phyloP scores from a whole-genome alignment of 2,113 vertebrate species.

The Trogon melanurus region DNA sequence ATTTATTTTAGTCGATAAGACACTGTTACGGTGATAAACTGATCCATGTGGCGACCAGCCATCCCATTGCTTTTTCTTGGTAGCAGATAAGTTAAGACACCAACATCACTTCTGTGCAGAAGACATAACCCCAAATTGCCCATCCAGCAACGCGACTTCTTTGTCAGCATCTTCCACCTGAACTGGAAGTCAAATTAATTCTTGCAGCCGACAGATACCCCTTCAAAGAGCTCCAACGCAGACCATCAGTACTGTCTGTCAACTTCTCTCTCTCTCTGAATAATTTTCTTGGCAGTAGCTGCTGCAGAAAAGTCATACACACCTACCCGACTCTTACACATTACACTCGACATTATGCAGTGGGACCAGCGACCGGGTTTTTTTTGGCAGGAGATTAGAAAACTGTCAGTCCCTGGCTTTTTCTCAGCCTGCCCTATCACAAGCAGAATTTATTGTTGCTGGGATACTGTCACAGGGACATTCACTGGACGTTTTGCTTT shows the following conservation, averaged over 20 bases:
- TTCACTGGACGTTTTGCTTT: background rate
- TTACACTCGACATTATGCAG: background rate
- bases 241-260: background rate
- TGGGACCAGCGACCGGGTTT: background rate
- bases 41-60: background rate
- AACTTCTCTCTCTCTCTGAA: background rate
- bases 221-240: background rate
- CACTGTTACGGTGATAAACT: background rate
- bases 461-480: constrained; percentile 28
- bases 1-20: background rate
- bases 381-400: background rate
- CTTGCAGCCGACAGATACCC: background rate
- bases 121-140: background rate
- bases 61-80: background rate
- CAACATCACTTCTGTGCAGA: background rate
- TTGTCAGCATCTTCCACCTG: background rate
- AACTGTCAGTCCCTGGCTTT: background rate
- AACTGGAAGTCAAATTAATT: background rate
- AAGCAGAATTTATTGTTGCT: constrained; percentile 14
- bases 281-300: background rate
- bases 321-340: background rate
- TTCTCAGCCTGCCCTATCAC: background rate
- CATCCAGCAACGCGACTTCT: background rate
- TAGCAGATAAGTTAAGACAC: background rate
- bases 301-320: background rate